Evolutionary conservation across 35 echinoderm and acorn worm genomes (phyloP).

Genomic region (Heliocidaris tuberculata): DNA sequence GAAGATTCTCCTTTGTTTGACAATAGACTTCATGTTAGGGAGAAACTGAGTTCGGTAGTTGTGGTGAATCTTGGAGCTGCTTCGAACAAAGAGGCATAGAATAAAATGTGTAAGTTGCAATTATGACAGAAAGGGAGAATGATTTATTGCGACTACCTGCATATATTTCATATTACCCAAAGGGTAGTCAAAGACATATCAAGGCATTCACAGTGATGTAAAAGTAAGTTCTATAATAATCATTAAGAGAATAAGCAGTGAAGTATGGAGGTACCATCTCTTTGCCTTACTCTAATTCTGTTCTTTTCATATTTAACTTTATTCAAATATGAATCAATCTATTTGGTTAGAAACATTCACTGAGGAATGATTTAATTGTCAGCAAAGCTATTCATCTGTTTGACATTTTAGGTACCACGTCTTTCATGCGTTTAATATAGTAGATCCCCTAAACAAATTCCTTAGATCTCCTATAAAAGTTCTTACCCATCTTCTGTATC

Average conservation of each 20-base stretch:
- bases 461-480: not conserved
- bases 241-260: not conserved
- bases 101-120: not conserved
- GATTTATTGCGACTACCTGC: no score
- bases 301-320: not conserved
- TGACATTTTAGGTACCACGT: no score
- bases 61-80: constrained; percentile 54
- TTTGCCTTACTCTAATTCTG: not conserved
- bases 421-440: no score
- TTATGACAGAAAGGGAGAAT: no score
- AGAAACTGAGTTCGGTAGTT: constrained; percentile 85
- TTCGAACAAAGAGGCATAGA: not conserved
- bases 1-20: constrained; percentile 43
- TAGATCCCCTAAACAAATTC: no score
- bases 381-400: no score
- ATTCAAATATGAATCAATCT: not conserved
- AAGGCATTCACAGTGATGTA: not conserved
- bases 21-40: constrained; percentile 43
- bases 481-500: constrained; percentile 49
- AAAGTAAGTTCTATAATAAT: not conserved
- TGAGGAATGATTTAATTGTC: no score
- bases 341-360: no score
- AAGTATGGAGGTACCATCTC: not conserved
- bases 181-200: not conserved
- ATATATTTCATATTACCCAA: no score